Evolutionary conservation across 1,140 invertebrate genomes (phyloP).

Genomic region (Oreohelix idahoensis): DNA sequence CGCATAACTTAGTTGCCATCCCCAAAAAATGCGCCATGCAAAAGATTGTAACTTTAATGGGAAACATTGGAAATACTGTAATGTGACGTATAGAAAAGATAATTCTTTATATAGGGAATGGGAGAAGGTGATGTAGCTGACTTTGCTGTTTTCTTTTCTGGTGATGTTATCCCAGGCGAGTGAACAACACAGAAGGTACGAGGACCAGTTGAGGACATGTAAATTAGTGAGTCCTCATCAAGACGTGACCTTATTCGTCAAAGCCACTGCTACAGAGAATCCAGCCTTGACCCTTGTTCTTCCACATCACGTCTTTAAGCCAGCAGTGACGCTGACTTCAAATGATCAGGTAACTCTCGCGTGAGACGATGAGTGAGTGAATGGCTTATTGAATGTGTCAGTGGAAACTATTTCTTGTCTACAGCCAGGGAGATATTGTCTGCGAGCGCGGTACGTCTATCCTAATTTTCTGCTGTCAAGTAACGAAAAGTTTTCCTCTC

Average conservation of each 20-base stretch:
- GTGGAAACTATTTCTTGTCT: no score
- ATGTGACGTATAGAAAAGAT: not conserved
- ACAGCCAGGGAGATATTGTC: no score
- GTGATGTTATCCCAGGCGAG: slow-evolving; percentile 76
- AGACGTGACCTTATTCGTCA: slow-evolving; percentile 83
- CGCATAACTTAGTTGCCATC: no score
- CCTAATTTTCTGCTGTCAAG: no score
- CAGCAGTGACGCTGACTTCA: slow-evolving; percentile 62
- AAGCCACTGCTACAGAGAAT: slow-evolving; percentile 72
- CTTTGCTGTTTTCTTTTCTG: not conserved
- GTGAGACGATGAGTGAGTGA: no score
- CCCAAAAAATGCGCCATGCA: no score
- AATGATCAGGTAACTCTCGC: slow-evolving; percentile 53
- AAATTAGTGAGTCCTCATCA: slow-evolving; percentile 80
- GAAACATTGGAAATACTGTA: not conserved
- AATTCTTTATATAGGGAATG: not conserved
- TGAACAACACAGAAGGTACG: slow-evolving; percentile 84
- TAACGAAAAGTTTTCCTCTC: no score
- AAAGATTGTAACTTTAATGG: not conserved
- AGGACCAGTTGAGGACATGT: slow-evolving; percentile 81
- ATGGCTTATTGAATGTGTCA: no score
- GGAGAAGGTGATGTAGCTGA: no score
- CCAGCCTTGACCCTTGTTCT: slow-evolving; percentile 71
- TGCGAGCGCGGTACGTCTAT: no score
- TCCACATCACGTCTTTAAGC: slow-evolving; percentile 78